Percentiles rank a stretch among this genome's conserved stretches.
Evolutionary conservation across 2,797 vertebrate species (phyloP).

Genomic region (Gadopsis marmoratus): DNA sequence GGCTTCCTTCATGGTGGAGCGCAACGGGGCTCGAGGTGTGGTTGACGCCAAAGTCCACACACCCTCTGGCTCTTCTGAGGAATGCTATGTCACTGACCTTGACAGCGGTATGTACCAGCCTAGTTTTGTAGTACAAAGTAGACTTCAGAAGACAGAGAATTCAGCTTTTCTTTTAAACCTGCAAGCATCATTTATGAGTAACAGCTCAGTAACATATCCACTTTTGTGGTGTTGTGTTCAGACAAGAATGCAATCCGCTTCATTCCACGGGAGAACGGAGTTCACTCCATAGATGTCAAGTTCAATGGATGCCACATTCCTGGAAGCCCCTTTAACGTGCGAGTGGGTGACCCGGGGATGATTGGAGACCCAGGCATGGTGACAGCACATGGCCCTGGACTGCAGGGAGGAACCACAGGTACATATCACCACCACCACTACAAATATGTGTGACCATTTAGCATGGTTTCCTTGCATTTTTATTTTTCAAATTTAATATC

Average conservation of each 20-base stretch:
- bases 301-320: slow-evolving; percentile 97
- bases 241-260: slow-evolving; percentile 95
- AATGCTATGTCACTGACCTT: slow-evolving; percentile 94
- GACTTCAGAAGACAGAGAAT: neutral
- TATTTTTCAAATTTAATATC: neutral
- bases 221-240: slow-evolving; percentile 63
- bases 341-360: slow-evolving; percentile 93
- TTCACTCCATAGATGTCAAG: slow-evolving; percentile 96
- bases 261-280: slow-evolving; percentile 95
- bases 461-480: neutral
- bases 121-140: neutral
- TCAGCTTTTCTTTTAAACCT: neutral
- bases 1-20: slow-evolving; percentile 94
- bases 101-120: slow-evolving; percentile 87
- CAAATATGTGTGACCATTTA: neutral
- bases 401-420: slow-evolving; percentile 95
- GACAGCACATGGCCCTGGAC: slow-evolving; percentile 92
- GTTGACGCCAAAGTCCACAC: slow-evolving; percentile 96
- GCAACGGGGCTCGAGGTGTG: slow-evolving; percentile 91
- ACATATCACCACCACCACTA: neutral
- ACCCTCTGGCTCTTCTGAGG: slow-evolving; percentile 91
- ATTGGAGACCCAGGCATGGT: slow-evolving; percentile 94
- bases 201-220: neutral
- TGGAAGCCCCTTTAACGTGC: slow-evolving; percentile 96
- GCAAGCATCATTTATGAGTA: neutral